Conservation (phyloP, 2,888 invertebrate species). For the Harpalus rufipes region DNA sequence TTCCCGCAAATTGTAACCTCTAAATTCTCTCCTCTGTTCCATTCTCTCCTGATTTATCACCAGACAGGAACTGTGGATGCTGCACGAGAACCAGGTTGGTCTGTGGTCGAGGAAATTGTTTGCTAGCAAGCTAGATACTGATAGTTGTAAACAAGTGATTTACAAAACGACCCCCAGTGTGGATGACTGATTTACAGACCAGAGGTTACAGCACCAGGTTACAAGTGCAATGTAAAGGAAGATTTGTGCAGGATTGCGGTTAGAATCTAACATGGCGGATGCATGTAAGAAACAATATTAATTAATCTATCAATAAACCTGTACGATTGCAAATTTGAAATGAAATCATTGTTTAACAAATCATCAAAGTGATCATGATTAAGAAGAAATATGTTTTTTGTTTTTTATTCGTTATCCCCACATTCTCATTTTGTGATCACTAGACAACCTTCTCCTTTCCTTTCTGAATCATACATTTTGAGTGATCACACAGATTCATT, state of each 20-base stretch:
- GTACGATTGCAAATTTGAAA: too few species aligned
- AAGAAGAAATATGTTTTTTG: too few species aligned
- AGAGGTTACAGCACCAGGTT: neutral
- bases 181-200: conserved; percentile 1
- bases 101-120: conserved; percentile 56
- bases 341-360: too few species aligned
- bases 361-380: too few species aligned
- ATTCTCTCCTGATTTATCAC: neutral
- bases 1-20: neutral
- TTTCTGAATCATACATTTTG: too few species aligned
- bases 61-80: neutral
- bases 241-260: neutral
- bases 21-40: neutral
- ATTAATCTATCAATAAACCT: too few species aligned
- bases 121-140: conserved; percentile 19
- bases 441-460: too few species aligned
- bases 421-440: too few species aligned
- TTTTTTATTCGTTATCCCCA: too few species aligned
- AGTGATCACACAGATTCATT: too few species aligned
- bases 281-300: too few species aligned
- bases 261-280: too few species aligned
- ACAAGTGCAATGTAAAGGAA: neutral
- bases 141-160: conserved; percentile 9
- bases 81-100: neutral
- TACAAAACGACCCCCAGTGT: conserved; percentile 4